These are phyloP conservation scores for Laspeyria flexula DNA, from an alignment of 2,888 invertebrate species.

Conservation along the genomic window DNA sequence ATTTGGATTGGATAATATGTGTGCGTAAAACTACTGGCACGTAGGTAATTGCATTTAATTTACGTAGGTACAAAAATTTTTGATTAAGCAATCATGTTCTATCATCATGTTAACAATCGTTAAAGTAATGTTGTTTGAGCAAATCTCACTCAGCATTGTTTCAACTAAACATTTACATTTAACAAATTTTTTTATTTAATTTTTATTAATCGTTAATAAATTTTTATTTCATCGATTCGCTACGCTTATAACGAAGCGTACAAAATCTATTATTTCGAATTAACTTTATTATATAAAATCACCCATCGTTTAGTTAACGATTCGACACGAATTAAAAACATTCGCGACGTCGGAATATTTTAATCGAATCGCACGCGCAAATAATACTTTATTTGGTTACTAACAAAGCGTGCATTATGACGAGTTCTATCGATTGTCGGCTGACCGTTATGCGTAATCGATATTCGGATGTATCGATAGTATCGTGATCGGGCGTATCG, in stretches of 20 bases:
- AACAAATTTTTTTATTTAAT: conserved; percentile 25
- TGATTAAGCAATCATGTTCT: conserved; percentile 12
- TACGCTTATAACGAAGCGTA: conserved; percentile 45
- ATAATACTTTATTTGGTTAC: conserved; percentile 30
- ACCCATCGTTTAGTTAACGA: conserved; percentile 59
- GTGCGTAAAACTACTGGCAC: too few species aligned
- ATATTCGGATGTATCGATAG: conserved; percentile 51
- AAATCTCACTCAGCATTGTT: conserved; percentile 12
- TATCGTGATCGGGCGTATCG: conserved; percentile 55
- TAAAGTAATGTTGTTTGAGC: conserved; percentile 15
- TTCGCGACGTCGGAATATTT: conserved; percentile 43
- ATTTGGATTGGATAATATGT: too few species aligned
- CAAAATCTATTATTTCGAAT: conserved; percentile 52
- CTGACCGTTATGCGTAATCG: conserved; percentile 56
- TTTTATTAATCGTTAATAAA: conserved; percentile 40
- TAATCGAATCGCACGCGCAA: conserved; percentile 43
- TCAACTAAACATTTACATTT: conserved; percentile 22
- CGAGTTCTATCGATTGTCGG: conserved; percentile 38
- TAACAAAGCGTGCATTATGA: conserved; percentile 38
- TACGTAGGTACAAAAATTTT: too few species aligned
- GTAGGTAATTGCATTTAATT: too few species aligned
- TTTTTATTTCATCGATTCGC: conserved; percentile 44
- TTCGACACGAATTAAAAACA: conserved; percentile 53
- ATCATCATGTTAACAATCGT: conserved; percentile 11
- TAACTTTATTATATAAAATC: conserved; percentile 55